A percentile compares a stretch with the other conserved stretches of the same genome.
These are phyloP conservation scores for Scrobipalpa costella DNA, from an alignment of 2,888 invertebrate species.

Conservation along the genomic window DNA sequence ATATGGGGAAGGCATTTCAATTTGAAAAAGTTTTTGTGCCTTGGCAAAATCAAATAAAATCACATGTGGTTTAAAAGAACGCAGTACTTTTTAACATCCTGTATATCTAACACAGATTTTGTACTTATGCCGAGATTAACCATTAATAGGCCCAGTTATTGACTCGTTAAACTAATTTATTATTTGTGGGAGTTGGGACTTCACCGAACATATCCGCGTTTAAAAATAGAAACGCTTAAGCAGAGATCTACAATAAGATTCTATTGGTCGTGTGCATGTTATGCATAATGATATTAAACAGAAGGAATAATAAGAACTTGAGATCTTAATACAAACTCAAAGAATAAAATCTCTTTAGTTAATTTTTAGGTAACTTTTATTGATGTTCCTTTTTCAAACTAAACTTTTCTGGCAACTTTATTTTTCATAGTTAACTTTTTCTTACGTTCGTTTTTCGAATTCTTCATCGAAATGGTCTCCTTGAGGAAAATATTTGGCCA, in stretches of 20 bases:
- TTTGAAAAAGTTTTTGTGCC: too few species aligned
- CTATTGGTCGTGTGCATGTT: background rate
- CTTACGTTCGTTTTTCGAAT: background rate
- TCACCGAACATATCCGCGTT: background rate
- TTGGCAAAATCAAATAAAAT: too few species aligned
- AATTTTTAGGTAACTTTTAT: too few species aligned
- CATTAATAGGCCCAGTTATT: slow-evolving; percentile 12
- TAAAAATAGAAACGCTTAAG: background rate
- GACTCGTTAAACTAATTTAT: background rate
- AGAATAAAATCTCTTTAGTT: too few species aligned
- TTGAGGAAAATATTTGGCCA: too few species aligned
- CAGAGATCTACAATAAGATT: background rate
- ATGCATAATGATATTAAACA: background rate
- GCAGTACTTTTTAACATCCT: too few species aligned
- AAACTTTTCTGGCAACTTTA: too few species aligned
- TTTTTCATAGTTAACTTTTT: background rate
- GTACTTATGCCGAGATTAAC: background rate
- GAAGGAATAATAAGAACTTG: too few species aligned
- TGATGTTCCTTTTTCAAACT: too few species aligned
- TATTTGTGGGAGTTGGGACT: slow-evolving; percentile 2
- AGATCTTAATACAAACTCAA: too few species aligned
- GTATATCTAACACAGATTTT: background rate
- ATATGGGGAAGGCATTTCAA: too few species aligned
- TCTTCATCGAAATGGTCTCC: background rate
- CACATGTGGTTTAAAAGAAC: too few species aligned